A percentile compares a stretch with the other conserved stretches of the same genome.
These are phyloP conservation scores for Rhyacichthys aspro DNA, from an alignment of 2,797 vertebrate species.

Conservation along the genomic window DNA sequence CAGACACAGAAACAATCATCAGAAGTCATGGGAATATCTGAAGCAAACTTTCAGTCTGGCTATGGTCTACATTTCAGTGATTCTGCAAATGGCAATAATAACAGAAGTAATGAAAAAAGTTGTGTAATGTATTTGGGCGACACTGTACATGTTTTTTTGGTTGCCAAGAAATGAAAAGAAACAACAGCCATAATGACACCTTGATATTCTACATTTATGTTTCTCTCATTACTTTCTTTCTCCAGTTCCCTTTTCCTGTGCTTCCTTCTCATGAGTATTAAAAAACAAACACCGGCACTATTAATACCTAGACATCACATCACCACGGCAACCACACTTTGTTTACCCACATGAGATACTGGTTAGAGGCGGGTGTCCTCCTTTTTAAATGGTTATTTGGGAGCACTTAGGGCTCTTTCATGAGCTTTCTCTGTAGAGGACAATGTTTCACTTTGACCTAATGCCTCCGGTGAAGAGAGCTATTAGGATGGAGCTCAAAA, in stretches of 20 bases:
- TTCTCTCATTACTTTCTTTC: slow-evolving; percentile 15
- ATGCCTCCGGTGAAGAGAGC: slow-evolving; percentile 24
- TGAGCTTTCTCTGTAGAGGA: slow-evolving; percentile 17
- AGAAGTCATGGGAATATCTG: too few relatives aligned
- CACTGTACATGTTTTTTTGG: too few relatives aligned
- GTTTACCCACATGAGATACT: slow-evolving; percentile 63
- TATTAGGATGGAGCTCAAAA: slow-evolving; percentile 23
- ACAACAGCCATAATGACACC: background rate
- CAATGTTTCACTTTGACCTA: slow-evolving; percentile 34
- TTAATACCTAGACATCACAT: slow-evolving; percentile 63
- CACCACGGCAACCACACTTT: slow-evolving; percentile 67
- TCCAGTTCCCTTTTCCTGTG: slow-evolving; percentile 15
- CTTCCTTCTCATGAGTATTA: slow-evolving; percentile 51
- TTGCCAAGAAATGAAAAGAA: too few relatives aligned
- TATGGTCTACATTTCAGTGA: too few relatives aligned
- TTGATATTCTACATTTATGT: slow-evolving; percentile 10
- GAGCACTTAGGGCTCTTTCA: slow-evolving; percentile 36
- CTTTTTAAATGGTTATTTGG: slow-evolving; percentile 35
- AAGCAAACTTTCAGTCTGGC: too few relatives aligned
- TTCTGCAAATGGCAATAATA: too few relatives aligned
- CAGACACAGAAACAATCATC: background rate
- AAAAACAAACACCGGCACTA: slow-evolving; percentile 67
- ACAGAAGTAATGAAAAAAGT: too few relatives aligned
- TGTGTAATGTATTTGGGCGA: too few relatives aligned
- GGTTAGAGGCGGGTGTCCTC: slow-evolving; percentile 49